A percentile compares a stretch with the other conserved stretches of the same genome.
phyloP scores from a whole-genome alignment of 2,888 invertebrate genomes.

The Pardosa pseudoannulata region DNA sequence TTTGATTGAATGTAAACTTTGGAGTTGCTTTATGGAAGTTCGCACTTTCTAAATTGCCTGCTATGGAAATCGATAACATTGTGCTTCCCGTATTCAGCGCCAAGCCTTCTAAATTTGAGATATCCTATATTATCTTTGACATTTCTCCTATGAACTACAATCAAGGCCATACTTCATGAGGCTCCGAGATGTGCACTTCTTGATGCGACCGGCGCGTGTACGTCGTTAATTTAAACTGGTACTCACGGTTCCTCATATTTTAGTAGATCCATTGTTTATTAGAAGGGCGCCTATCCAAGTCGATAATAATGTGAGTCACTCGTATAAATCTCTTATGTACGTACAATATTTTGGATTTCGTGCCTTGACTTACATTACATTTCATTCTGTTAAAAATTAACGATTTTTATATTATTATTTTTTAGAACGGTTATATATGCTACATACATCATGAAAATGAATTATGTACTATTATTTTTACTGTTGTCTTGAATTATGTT shows the following conservation, averaged over 20 bases:
- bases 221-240: neutral
- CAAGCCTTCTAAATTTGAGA: neutral
- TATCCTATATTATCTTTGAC: conserved; percentile 6
- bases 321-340: too few species aligned
- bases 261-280: neutral
- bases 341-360: too few species aligned
- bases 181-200: neutral
- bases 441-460: too few species aligned
- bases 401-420: too few species aligned
- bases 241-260: neutral
- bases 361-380: too few species aligned
- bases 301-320: too few species aligned
- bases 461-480: too few species aligned
- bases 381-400: too few species aligned
- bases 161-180: neutral
- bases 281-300: too few species aligned
- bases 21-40: neutral
- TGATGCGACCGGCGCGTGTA: neutral
- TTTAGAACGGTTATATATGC: too few species aligned
- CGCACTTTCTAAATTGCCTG: neutral
- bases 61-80: neutral
- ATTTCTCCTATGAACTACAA: conserved; percentile 1
- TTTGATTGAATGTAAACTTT: too few species aligned
- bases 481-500: too few species aligned
- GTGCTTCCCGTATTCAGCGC: neutral